These are phyloP conservation scores for Octodonta nipae DNA, from an alignment of 2,888 invertebrate genomes.

Conservation along the genomic window DNA sequence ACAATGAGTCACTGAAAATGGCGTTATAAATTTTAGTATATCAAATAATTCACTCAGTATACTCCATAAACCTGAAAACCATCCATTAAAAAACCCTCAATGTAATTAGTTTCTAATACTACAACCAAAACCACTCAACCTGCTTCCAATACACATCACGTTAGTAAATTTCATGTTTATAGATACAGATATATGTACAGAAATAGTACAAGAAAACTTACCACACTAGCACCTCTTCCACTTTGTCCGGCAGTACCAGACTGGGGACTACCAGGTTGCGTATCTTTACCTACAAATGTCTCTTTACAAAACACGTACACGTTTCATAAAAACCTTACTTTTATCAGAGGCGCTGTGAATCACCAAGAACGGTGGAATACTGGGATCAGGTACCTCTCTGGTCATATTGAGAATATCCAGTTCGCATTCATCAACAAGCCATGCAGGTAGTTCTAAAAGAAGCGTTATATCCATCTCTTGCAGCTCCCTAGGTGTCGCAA, in stretches of 20 bases:
- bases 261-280: constrained; percentile 52
- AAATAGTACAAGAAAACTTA: constrained; percentile 42
- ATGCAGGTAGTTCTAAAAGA: constrained; percentile 76
- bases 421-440: constrained; percentile 95
- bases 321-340: no score
- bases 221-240: constrained; percentile 76
- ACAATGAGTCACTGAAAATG: no score
- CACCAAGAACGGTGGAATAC: constrained; percentile 69
- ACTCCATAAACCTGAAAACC: no score
- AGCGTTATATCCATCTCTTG: constrained; percentile 95
- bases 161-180: no score
- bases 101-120: no score
- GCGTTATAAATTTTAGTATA: no score
- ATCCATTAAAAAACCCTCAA: no score
- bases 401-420: constrained; percentile 81
- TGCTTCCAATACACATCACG: no score
- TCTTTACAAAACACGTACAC: no score
- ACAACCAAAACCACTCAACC: no score
- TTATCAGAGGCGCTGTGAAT: constrained; percentile 60
- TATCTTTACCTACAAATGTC: constrained; percentile 24
- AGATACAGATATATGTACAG: constrained; percentile 6
- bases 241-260: constrained; percentile 65
- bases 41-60: no score
- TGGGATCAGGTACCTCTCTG: constrained; percentile 43
- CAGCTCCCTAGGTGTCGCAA: constrained; percentile 87